Evolutionary conservation across 2,113 vertebrate genomes (phyloP).

Genomic region (Irena cyanogastra): DNA sequence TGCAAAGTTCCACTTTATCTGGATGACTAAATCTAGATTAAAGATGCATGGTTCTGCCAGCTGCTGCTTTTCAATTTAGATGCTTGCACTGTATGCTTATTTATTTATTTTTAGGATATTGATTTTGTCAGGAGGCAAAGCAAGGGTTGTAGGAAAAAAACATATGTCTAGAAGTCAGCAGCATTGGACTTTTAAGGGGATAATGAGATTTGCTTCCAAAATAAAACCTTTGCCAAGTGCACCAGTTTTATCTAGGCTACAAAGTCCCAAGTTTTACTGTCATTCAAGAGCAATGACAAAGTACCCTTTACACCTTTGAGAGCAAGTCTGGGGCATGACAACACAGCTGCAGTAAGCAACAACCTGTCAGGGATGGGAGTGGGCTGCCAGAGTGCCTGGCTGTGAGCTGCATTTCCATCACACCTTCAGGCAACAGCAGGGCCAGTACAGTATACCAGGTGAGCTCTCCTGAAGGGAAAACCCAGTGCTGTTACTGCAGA

Average conservation of each 20-base stretch:
- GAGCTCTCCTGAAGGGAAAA: not conserved
- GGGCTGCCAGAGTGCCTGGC: not conserved
- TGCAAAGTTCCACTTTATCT: not conserved
- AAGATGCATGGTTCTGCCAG: constrained; percentile 11
- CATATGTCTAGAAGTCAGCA: not conserved
- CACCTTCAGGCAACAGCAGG: not conserved
- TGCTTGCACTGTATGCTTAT: not conserved
- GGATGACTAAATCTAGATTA: constrained; percentile 25
- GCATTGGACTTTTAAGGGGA: not conserved
- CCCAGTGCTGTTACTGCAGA: not conserved
- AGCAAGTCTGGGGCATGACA: not conserved
- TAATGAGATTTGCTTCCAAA: not conserved
- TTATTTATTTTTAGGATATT: constrained; percentile 42
- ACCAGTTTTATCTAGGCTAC: not conserved
- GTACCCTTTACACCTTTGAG: not conserved
- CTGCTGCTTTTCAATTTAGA: constrained; percentile 8
- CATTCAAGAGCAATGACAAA: not conserved
- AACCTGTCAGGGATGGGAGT: not conserved
- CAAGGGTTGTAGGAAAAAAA: not conserved
- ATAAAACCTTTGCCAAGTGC: not conserved
- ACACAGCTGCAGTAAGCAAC: fast-evolving
- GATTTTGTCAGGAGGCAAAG: constrained; percentile 32
- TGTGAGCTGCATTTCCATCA: not conserved
- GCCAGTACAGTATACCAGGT: fast-evolving
- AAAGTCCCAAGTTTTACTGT: not conserved